These are phyloP conservation scores for Bos taurus DNA, from an alignment of 2,113 vertebrate species.

Conservation along the genomic window ARS-UCD2.0 NC_037342.1:34867001-34867500, in stretches of 20 bases:
- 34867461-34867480: neutral
- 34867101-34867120: neutral
- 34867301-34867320: neutral
- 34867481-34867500: neutral
- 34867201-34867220: neutral
- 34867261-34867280: neutral
- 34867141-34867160: neutral
- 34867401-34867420: neutral
- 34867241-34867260: neutral
- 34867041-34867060: neutral
- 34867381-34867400: neutral
- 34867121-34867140: neutral
- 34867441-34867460: neutral
- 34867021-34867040: neutral
- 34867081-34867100: neutral
- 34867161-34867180: neutral
- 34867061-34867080: neutral
- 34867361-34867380: neutral
- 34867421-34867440: neutral
- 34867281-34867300: neutral
- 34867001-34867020: neutral
- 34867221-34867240: neutral
- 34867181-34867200: neutral
- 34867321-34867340: neutral
- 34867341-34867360: neutral